Evolutionary conservation across 2,797 vertebrate genomes (phyloP).

Genomic region (Brachyrhaphis roseni): DNA sequence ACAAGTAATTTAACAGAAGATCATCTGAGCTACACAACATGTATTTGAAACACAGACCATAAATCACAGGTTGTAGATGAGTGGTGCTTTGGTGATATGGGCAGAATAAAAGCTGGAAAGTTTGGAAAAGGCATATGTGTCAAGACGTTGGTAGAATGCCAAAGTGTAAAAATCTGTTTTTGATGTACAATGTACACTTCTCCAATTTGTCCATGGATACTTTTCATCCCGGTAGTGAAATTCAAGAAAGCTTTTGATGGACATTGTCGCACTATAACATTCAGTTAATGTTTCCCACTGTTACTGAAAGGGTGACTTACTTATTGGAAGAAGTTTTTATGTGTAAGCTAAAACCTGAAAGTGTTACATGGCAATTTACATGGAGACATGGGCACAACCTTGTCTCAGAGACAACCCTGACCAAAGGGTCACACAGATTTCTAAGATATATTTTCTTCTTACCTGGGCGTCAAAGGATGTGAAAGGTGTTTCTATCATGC

Average conservation of each 20-base stretch:
- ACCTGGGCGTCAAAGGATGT: neutral
- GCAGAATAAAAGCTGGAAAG: neutral
- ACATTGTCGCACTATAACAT: neutral
- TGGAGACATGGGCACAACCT: neutral
- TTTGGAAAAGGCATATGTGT: neutral
- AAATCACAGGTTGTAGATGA: neutral
- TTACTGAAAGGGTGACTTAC: neutral
- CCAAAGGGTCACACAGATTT: neutral
- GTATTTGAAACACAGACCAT: neutral
- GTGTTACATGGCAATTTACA: neutral
- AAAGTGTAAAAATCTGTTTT: neutral
- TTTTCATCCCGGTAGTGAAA: neutral
- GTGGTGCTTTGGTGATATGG: neutral
- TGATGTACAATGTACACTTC: neutral
- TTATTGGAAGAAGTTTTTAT: neutral
- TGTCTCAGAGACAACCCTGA: neutral
- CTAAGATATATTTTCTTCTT: neutral
- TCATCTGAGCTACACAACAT: neutral
- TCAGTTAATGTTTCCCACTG: neutral
- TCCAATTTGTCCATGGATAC: neutral
- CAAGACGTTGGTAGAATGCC: neutral
- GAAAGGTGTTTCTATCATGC: neutral
- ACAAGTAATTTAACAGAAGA: neutral
- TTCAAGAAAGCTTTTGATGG: neutral
- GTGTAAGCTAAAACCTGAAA: neutral